Evolutionary conservation across 2,797 vertebrate genomes (phyloP).

Genomic region (Notamacropus eugenii): DNA sequence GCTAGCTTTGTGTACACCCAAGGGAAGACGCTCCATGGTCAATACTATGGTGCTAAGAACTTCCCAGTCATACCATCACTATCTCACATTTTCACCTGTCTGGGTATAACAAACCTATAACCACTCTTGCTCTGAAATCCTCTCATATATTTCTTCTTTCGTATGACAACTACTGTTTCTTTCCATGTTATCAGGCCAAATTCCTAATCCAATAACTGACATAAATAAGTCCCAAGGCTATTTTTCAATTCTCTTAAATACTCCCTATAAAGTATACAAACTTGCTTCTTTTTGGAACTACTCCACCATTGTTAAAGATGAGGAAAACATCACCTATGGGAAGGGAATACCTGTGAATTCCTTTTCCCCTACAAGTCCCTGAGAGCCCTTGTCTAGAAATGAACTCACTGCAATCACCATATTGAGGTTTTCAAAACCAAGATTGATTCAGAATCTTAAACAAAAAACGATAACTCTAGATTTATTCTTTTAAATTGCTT

Average conservation of each 20-base stretch:
- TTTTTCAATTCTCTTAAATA: not conserved
- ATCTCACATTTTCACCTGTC: not conserved
- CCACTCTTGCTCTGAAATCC: not conserved
- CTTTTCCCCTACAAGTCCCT: no score
- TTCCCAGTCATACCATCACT: not conserved
- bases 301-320: no score
- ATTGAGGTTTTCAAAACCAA: no score
- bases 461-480: no score
- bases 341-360: no score
- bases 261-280: not conserved
- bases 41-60: not conserved
- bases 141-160: not conserved
- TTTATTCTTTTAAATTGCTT: no score
- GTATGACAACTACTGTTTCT: not conserved
- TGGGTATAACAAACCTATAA: not conserved
- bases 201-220: not conserved
- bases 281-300: no score
- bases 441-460: no score
- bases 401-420: no score
- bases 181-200: not conserved
- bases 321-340: no score
- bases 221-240: not conserved
- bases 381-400: no score
- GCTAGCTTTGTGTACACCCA: not conserved
- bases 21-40: not conserved